Percentiles rank a stretch among this genome's conserved stretches.
Evolutionary conservation across 2,113 vertebrate species (phyloP).

Genomic region (Burhinus bistriatus): DNA sequence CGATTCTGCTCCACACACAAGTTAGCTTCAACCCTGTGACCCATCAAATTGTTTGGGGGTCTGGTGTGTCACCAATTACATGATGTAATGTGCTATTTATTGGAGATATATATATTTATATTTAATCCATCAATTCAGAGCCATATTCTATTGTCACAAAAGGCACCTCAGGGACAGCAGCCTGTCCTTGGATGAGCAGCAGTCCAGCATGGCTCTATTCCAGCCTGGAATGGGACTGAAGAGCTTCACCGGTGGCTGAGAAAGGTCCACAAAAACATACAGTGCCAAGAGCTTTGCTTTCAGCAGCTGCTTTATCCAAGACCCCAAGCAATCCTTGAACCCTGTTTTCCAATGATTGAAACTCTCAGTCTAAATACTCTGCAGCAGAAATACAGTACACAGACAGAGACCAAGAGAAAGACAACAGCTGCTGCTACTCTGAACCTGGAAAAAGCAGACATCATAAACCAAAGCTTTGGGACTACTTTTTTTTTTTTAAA

Average conservation of each 20-base stretch:
- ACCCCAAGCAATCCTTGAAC: neutral
- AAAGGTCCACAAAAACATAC: neutral
- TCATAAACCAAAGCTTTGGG: neutral
- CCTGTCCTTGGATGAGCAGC: neutral
- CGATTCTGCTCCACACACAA: neutral
- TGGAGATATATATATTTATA: neutral
- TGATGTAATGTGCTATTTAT: neutral
- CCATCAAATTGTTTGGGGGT: neutral
- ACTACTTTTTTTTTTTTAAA: neutral
- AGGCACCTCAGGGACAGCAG: neutral
- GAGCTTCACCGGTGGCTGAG: neutral
- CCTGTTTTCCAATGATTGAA: neutral
- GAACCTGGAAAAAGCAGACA: neutral
- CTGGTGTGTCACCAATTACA: accelerated
- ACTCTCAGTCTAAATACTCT: neutral
- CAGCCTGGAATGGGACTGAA: neutral
- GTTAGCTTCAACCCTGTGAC: neutral
- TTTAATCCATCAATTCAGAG: neutral
- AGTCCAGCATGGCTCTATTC: neutral
- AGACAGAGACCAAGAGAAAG: neutral
- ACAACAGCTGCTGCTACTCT: neutral
- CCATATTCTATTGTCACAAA: neutral
- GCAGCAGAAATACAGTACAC: neutral
- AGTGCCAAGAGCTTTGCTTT: neutral
- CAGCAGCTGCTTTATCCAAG: neutral